These are phyloP conservation scores for Hecatera dysodea DNA, from an alignment of 2,888 invertebrate genomes.

Conservation along the genomic window DNA sequence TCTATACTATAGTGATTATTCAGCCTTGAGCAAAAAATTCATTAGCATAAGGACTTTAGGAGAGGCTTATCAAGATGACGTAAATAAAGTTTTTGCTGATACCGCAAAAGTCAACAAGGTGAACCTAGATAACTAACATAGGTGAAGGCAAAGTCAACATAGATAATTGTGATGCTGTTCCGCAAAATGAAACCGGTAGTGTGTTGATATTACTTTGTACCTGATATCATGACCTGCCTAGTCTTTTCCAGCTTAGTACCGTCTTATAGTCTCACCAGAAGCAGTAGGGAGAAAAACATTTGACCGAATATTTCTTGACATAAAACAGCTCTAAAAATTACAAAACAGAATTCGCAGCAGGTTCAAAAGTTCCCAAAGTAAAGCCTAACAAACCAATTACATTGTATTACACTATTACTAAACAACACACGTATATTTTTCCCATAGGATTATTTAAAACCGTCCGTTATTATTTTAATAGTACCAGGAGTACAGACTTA, in stretches of 20 bases:
- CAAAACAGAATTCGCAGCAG: constrained; percentile 17
- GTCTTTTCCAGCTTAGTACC: neutral
- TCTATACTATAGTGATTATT: neutral
- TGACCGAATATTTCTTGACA: too few species aligned
- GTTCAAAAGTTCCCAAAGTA: constrained; percentile 24
- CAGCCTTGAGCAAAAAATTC: neutral
- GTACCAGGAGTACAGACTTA: constrained; percentile 24
- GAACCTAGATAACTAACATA: constrained; percentile 9
- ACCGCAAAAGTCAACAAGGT: constrained; percentile 4
- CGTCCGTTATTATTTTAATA: constrained; percentile 35
- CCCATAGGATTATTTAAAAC: constrained; percentile 45
- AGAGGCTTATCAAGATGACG: constrained; percentile 2
- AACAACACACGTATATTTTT: constrained; percentile 42
- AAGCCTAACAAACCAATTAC: constrained; percentile 28
- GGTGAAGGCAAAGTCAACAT: neutral
- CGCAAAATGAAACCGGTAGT: neutral
- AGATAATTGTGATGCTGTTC: constrained; percentile 1
- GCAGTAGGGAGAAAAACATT: too few species aligned
- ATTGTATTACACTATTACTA: constrained; percentile 38
- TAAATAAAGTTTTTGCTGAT: neutral
- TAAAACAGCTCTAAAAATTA: constrained; percentile 35
- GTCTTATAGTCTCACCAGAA: neutral
- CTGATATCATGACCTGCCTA: neutral
- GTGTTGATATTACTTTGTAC: neutral
- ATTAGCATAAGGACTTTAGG: neutral